Evolutionary conservation across 1,140 invertebrate genomes (phyloP), one percentile per base, ranked within the genome.

Genomic region (Plectrocnemia conspersa): DNA sequence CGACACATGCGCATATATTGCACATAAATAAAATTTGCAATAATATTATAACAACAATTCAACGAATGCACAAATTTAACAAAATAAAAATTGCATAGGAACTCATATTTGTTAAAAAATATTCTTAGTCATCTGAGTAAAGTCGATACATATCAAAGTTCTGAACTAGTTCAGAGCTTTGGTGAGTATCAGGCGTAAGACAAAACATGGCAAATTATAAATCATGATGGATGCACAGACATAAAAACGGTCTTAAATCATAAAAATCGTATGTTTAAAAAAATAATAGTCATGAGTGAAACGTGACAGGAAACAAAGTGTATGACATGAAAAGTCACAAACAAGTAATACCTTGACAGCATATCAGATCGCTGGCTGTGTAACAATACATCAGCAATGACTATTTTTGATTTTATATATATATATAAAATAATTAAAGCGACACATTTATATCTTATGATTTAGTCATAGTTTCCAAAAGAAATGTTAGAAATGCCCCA

Each of bases 311-410:
- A n/a, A n/a, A 21, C 54, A 52, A 59, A 27, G 53, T 42, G 48
- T 21, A 41, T 49, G 46, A 61, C 59, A 57, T 54, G 59, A 57
- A 53, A 50, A 61, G 47, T 57, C 55, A 45, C 52, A 48, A 54
- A 52, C 59, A 58, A 62, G 44, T 62, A 71, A 68, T 76, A 76
- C 73, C 73, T 76, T 76, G 73, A 67, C 73, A 76, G 69, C 73
- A 76, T 70, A 76, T 76, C 56, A 74, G 61, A 58, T 76, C 71
- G 64, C 70, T 69, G 68, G 72, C 72, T 69, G 71, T 72, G 68
- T 71, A 67, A 67, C 66, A 64, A 68, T 54, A 56, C 54, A 63
- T 63, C 42, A 62, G 44, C 60, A 49, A 42, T 55, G 41, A 61
- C 46, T 60, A 52, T 45, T 21, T 48, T n/a, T 13, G n/a, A 45